These are phyloP conservation scores for Ursus arctos DNA, from an alignment of 2,113 vertebrate genomes.

Conservation along the genomic window DNA sequence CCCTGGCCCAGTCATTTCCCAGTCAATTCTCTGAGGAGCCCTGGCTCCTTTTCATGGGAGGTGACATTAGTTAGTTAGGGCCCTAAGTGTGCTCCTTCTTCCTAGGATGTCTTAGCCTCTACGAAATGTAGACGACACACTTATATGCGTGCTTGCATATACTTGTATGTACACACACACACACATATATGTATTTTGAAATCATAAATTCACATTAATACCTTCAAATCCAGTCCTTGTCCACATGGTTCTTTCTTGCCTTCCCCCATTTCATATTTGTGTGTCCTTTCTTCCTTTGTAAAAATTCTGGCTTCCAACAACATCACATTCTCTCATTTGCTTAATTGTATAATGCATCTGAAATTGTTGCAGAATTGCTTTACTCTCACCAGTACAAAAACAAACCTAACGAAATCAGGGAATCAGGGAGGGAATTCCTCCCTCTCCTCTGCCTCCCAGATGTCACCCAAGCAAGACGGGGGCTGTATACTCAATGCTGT, in stretches of 20 bases:
- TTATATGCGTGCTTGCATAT: neutral
- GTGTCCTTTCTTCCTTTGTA: neutral
- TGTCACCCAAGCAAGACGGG: neutral
- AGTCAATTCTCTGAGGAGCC: neutral
- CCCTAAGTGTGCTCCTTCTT: neutral
- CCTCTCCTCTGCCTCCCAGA: no score
- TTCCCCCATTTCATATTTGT: neutral
- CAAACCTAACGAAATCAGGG: neutral
- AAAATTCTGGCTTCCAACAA: neutral
- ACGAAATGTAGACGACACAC: neutral
- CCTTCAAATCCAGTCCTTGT: neutral
- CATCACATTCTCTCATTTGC: neutral
- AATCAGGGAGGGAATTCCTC: neutral
- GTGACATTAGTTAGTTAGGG: neutral
- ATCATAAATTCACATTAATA: neutral
- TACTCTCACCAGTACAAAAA: neutral
- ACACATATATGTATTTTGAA: neutral
- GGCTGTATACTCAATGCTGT: no score
- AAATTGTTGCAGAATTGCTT: neutral
- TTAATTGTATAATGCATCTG: neutral
- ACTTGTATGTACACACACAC: neutral
- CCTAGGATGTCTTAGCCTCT: neutral
- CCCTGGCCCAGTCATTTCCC: neutral
- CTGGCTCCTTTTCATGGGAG: neutral
- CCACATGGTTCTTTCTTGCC: neutral